Evolutionary conservation across 2,113 vertebrate genomes (phyloP).

Genomic region (Paralichthys olivaceus): DNA sequence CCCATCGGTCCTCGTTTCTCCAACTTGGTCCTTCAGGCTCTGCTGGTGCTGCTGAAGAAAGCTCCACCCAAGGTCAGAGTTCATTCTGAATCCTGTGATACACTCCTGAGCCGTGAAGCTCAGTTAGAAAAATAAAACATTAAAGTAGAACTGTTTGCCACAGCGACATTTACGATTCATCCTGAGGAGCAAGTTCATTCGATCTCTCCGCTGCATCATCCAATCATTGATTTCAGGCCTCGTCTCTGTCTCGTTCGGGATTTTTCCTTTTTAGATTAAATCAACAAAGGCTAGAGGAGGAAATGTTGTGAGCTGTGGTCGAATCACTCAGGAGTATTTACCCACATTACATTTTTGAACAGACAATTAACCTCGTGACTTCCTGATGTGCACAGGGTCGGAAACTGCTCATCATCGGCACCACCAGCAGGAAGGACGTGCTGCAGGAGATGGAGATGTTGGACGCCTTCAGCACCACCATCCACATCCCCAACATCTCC

Average conservation of each 20-base stretch:
- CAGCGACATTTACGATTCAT: too few relatives aligned
- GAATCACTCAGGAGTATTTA: not conserved
- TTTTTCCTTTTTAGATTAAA: too few relatives aligned
- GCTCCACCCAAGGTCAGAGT: conserved; percentile 89
- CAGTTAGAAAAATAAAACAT: too few relatives aligned
- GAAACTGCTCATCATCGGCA: conserved; percentile 97
- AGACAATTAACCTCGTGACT: not conserved
- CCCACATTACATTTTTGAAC: not conserved
- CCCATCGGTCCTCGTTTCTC: conserved; percentile 98
- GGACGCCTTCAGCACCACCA: conserved; percentile 97
- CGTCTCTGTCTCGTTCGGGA: too few relatives aligned
- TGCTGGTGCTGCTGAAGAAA: conserved; percentile 97
- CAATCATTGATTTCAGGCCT: too few relatives aligned
- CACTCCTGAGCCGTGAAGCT: too few relatives aligned
- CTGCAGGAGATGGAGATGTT: conserved; percentile 99
- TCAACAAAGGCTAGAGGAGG: too few relatives aligned
- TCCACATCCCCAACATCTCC: conserved; percentile 94
- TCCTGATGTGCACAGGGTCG: conserved; percentile 83
- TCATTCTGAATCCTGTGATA: not conserved
- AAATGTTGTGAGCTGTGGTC: too few relatives aligned
- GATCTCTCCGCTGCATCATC: too few relatives aligned
- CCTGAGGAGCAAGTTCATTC: too few relatives aligned
- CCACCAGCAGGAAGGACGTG: conserved; percentile 97
- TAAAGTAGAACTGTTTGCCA: too few relatives aligned
- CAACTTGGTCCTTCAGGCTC: conserved; percentile 95